Evolutionary conservation across 1,140 invertebrate genomes (phyloP).

Genomic region (Triops longicaudatus): DNA sequence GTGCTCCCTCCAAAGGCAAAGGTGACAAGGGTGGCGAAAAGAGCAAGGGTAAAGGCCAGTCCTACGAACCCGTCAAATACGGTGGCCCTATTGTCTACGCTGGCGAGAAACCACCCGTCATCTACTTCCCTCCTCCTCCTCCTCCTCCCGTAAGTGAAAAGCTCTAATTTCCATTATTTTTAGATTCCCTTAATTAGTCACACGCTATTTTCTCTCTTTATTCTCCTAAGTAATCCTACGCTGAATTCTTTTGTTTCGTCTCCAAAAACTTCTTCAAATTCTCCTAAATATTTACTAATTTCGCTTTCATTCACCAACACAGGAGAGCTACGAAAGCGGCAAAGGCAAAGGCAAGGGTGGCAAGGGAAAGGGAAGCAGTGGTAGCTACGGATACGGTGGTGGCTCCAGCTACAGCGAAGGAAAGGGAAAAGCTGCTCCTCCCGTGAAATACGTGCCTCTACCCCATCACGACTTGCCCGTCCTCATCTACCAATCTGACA

Average conservation of each 20-base stretch:
- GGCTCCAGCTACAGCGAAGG: conserved; percentile 28
- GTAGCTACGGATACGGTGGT: conserved; percentile 22
- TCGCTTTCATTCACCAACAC: neutral
- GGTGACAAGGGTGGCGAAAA: conserved; percentile 27
- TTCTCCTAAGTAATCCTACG: no score
- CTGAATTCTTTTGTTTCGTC: no score
- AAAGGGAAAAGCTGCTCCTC: conserved; percentile 31
- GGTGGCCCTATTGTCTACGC: conserved; percentile 42
- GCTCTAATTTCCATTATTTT: no score
- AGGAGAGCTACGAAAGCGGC: conserved; percentile 3
- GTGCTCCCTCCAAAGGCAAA: conserved; percentile 24
- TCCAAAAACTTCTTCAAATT: no score
- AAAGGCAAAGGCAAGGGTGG: conserved; percentile 6
- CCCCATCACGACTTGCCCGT: conserved; percentile 42
- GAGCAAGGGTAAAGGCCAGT: conserved; percentile 24
- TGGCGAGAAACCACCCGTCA: conserved; percentile 41
- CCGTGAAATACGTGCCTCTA: conserved; percentile 42
- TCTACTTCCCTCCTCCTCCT: conserved; percentile 41
- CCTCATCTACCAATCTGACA: conserved; percentile 39
- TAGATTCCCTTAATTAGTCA: neutral
- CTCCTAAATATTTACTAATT: neutral
- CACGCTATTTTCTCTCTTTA: no score
- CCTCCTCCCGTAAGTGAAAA: conserved; percentile 31
- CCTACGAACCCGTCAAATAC: conserved; percentile 37
- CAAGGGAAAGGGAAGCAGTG: conserved; percentile 21